Evolutionary conservation across 2,797 vertebrate genomes (phyloP), one percentile per base, ranked within the genome.

Genomic region (Heteromormyrus szaboi): DNA sequence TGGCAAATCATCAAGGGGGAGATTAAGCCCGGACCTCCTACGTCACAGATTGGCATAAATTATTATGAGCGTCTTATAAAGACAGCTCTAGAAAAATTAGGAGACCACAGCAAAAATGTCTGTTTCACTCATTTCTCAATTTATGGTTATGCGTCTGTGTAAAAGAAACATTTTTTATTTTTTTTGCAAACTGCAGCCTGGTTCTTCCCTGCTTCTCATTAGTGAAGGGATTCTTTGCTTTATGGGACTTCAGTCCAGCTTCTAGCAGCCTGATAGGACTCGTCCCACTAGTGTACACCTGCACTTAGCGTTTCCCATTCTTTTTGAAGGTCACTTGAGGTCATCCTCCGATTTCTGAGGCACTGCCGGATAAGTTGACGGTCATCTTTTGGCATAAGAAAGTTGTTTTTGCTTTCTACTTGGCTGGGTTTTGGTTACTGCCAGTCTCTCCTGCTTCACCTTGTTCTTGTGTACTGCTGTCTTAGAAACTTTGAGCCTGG

Each of bases 1-100:
- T 79, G 6, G 37, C 72, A 44, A 79, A 79, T 79, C 33, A 79
- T 37, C 72, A 85, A 65, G 41, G 5, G 46, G 50, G 88, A 92
- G 93, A 94, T 91, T 91, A 93, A 93, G 91, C 91, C 88, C 19
- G 37, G 37, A 68, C 88, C 17, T 37, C 37, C 14, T 79, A 79
- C 17, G 72, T 79, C 72, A 79, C 33, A 79, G 72, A 37, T 37
- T 79, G 37, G 14, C 37, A 79, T 79, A 79, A 19, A 79, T 44
- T 37, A 76, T 41, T 37, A 41, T 19, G 68, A 17, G 29, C 3
- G 65, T 22, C 29, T 33, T 68, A 68, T 68, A 68, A 17, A n/a
- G 37, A 7, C 17, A 44, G 56, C n/a, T 22, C 17, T 22, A 2
- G 56, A 59, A 59, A 59, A 59, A 59, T 65, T 65, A 29, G 9